Evolutionary conservation across 2,797 vertebrate genomes (phyloP).

Genomic region (Telmatherina bonti): DNA sequence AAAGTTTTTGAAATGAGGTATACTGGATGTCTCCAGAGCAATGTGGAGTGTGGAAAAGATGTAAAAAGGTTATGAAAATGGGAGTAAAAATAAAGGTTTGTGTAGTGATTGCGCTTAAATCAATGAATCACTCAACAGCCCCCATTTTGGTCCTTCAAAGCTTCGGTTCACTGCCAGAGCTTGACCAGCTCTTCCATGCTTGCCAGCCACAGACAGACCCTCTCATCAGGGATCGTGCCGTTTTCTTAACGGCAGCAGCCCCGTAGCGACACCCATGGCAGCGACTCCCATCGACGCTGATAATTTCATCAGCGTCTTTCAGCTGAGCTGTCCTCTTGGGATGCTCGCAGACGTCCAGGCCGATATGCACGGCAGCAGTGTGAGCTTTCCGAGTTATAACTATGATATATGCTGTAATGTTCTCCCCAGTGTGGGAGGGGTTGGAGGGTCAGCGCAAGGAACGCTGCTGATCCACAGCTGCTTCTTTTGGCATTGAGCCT

Average conservation of each 20-base stretch:
- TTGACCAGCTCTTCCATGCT: slow-evolving; percentile 7
- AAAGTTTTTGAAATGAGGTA: too few species aligned
- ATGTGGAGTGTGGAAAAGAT: too few species aligned
- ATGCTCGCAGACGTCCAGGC: slow-evolving; percentile 9
- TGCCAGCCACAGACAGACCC: slow-evolving; percentile 51
- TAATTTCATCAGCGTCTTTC: not conserved
- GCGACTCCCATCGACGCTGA: too few species aligned
- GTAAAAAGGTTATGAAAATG: too few species aligned
- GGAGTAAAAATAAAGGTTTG: not conserved
- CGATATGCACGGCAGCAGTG: not conserved
- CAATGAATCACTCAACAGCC: slow-evolving; percentile 13
- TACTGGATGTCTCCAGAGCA: too few species aligned
- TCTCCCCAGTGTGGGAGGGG: slow-evolving; percentile 13
- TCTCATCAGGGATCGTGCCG: slow-evolving; percentile 52
- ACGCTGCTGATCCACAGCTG: slow-evolving; percentile 27
- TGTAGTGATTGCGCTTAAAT: not conserved
- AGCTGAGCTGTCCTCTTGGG: slow-evolving; percentile 32
- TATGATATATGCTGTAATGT: slow-evolving; percentile 31
- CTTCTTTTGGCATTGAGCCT: slow-evolving; percentile 33
- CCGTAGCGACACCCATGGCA: slow-evolving; percentile 34
- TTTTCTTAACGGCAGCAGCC: slow-evolving; percentile 18
- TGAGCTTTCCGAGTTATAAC: slow-evolving; percentile 27
- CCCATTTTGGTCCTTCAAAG: slow-evolving; percentile 11
- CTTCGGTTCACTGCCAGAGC: slow-evolving; percentile 31
- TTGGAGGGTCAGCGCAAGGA: slow-evolving; percentile 33